Conservation (phyloP, 1,140 invertebrate species). For the Zaprionus ghesquierei region DNA sequence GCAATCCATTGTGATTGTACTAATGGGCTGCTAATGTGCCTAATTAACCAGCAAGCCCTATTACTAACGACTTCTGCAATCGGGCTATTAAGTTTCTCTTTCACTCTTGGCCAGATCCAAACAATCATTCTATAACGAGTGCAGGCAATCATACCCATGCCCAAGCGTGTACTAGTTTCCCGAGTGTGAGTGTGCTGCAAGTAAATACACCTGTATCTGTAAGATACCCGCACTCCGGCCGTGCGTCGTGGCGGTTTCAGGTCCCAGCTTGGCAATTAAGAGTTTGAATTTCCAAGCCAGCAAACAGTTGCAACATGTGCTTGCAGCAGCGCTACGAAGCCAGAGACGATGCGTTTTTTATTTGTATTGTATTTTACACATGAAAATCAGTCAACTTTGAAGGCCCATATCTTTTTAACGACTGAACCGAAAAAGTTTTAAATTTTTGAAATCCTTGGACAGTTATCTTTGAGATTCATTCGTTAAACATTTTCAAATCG, state of each 20-base stretch:
- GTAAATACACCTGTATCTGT: conserved; percentile 35
- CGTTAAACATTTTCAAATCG: no score
- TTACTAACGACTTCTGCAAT: conserved; percentile 2
- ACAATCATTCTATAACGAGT: conserved; percentile 57
- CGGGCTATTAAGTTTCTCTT: conserved; percentile 77
- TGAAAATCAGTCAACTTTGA: no score
- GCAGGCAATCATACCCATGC: conserved; percentile 3
- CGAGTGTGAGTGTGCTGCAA: not conserved
- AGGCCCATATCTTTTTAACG: no score
- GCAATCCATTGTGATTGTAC: conserved; percentile 37
- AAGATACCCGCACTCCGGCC: conserved; percentile 35
- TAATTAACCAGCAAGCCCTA: conserved; percentile 65
- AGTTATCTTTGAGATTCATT: no score
- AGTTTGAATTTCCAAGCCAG: conserved; percentile 72
- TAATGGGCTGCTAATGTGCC: conserved; percentile 70
- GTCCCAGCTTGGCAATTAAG: conserved; percentile 63
- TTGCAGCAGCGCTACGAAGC: no score
- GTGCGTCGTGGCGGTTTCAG: conserved; percentile 24
- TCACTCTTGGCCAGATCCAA: conserved; percentile 49
- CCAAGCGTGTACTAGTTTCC: not conserved
- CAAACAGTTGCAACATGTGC: conserved; percentile 73
- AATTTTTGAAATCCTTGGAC: no score
- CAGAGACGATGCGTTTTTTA: no score
- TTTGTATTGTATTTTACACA: no score
- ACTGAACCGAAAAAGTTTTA: no score